These are phyloP conservation scores for Polymixis flavicincta DNA, from an alignment of 2,888 invertebrate genomes.

Conservation along the genomic window DNA sequence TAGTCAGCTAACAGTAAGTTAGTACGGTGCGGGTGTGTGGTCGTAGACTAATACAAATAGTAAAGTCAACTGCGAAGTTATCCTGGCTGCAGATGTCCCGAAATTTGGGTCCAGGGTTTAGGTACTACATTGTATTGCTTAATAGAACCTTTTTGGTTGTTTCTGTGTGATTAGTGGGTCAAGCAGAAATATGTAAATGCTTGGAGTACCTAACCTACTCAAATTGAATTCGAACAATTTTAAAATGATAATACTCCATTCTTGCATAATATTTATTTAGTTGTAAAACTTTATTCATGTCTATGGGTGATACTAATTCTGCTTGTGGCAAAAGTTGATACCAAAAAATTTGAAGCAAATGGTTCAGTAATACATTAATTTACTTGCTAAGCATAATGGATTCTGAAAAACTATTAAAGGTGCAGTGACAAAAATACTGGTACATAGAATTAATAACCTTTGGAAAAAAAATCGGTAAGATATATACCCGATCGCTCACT, in stretches of 20 bases:
- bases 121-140: constrained; percentile 13
- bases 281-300: neutral
- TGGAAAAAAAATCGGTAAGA: too few relatives aligned
- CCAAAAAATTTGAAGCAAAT: too few relatives aligned
- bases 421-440: too few relatives aligned
- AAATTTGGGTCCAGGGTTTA: constrained; percentile 34
- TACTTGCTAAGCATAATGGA: too few relatives aligned
- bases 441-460: too few relatives aligned
- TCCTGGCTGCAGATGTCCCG: constrained; percentile 49
- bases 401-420: neutral
- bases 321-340: too few relatives aligned
- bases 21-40: constrained; percentile 57
- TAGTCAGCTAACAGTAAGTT: constrained; percentile 63
- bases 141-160: neutral
- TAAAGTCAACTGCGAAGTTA: constrained; percentile 53
- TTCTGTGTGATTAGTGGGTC: neutral
- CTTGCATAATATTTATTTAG: neutral
- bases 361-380: too few relatives aligned
- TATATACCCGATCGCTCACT: too few relatives aligned
- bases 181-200: neutral
- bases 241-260: neutral
- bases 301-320: too few relatives aligned
- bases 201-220: neutral
- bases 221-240: neutral
- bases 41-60: constrained; percentile 60